Base-by-base conservation (phyloP, 2,797 vertebrate genomes). In the Anisognathus igniventris region DNA sequence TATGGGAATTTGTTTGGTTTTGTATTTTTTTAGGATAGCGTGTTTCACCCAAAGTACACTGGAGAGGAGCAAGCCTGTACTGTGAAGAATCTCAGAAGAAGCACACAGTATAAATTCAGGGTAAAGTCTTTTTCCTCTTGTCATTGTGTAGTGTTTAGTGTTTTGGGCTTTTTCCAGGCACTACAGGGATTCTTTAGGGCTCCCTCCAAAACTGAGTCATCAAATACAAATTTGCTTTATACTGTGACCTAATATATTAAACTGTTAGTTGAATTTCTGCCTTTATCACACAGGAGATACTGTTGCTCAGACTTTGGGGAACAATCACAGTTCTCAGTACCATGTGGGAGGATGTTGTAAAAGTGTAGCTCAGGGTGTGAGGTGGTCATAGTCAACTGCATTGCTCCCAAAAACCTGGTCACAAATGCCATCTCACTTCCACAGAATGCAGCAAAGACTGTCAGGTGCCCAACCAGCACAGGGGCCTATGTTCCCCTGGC, bases 31-130 rank as follows among this genome's bases (percentile, higher is more conserved):
- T 90, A 99, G 99, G 99, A 98, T 97, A 98, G 98, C n/a, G 98
- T 99, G 97, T 99, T 99, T 98, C 98, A 99, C 96, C 98, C 98
- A 68, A 99, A 98, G 98, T 99, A 99, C 99, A 99, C 98, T 98
- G 99, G 99, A 98, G 98, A 99, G 97, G 99, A 99, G 97, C 98
- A 99, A 98, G 99, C 98, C 96, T 99, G 98, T 98, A 99, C 99
- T 98, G 99, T 99, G 98, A 99, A 99, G 97, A 98, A 98, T 96
- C 98, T 99, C 97, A 98, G 98, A 98, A 99, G 99, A 98, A 99
- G 99, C 97, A 99, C 99, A 54, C 99, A 99, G 98, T 99, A 99
- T 98, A 99, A 99, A 98, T 99, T 99, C 98, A 99, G 99, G 98
- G 99, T 99, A 97, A 99, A 98, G 19, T n/a, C 4, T 28, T 61